Base-by-base conservation (phyloP, 2,888 invertebrate species). In the Philaethria dido region DNA sequence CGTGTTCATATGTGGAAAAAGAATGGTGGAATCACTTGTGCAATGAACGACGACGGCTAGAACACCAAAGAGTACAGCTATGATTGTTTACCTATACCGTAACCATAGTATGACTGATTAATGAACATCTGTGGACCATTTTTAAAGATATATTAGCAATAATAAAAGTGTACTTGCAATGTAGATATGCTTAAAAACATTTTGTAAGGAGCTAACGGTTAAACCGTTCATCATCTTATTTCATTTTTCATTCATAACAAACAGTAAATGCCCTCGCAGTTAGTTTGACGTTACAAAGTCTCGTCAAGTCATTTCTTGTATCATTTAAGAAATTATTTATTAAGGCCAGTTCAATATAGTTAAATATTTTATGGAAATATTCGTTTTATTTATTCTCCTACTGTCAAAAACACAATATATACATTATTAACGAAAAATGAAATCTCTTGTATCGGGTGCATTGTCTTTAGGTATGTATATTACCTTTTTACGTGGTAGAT, bases 21-120 rank as follows among this genome's bases (percentile, higher is more conserved):
- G 13, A 72, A 75, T 74, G 78, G 70, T 67, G 69, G 70, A 72
- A 69, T 76, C 73, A 74, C 79, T 79, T 74, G 75, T 76, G 78
- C 73, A 73, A 73, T 74, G 79, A 76, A 78, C 80, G 84, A 78
- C 80, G 84, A 88, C 92, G 89, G 92, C 92, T 92, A 92, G 92
- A 89, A 86, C 91, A 92, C 92, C 92, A 92, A 92, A 92, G 92
- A 91, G 82, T 80, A 77, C 74, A 64, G 69, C 69, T 75, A 78
- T 73, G 75, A 79, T 77, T 77, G 78, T 79, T 77, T 77, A 72
- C 70, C 72, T 76, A 76, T 77, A 79, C 77, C 77, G 75, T 78
- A 79, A 74, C 75, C 73, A 77, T 71, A 72, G 73, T 74, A 75
- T 79, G 78, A 81, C 80, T 80, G 76, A 78, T 69, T 69, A 81